A percentile compares a stretch with the other conserved stretches of the same genome.
These are phyloP conservation scores for Orycteropus afer DNA, from an alignment of 2,113 vertebrate species.

Conservation along the genomic window DNA sequence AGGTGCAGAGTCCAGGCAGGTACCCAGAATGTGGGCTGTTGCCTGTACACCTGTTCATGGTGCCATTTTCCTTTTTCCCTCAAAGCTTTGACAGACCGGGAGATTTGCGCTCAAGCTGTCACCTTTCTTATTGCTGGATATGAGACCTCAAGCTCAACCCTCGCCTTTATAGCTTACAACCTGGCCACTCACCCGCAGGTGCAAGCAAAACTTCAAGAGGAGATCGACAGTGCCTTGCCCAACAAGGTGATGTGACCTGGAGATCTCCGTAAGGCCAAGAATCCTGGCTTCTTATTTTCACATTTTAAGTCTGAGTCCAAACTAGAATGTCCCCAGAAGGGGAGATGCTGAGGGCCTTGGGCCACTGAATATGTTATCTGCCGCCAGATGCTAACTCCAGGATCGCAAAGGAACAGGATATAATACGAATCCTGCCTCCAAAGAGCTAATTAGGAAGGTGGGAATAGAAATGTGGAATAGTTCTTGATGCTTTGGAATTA, in stretches of 20 bases:
- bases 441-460: not conserved
- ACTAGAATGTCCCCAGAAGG: not conserved
- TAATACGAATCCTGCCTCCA: not conserved
- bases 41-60: not conserved
- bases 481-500: not conserved
- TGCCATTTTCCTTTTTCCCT: constrained; percentile 22
- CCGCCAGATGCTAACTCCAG: not conserved
- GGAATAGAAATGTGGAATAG: not conserved
- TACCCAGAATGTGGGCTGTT: too few relatives aligned
- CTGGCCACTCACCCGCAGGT: constrained; percentile 86
- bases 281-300: not conserved
- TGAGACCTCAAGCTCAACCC: constrained; percentile 87
- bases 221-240: constrained; percentile 86
- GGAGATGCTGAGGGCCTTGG: too few relatives aligned
- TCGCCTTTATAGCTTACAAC: constrained; percentile 84
- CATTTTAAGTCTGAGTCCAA: not conserved
- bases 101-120: constrained; percentile 88
- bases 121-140: constrained; percentile 90
- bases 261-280: too few relatives aligned
- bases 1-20: not conserved
- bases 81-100: constrained; percentile 88
- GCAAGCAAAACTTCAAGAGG: constrained; percentile 87
- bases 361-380: not conserved
- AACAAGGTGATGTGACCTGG: constrained; percentile 80
- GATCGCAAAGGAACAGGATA: not conserved